Evolutionary conservation across 2,113 vertebrate species (phyloP), one percentile per base, ranked within the genome.

Genomic region (Pipa parva): DNA sequence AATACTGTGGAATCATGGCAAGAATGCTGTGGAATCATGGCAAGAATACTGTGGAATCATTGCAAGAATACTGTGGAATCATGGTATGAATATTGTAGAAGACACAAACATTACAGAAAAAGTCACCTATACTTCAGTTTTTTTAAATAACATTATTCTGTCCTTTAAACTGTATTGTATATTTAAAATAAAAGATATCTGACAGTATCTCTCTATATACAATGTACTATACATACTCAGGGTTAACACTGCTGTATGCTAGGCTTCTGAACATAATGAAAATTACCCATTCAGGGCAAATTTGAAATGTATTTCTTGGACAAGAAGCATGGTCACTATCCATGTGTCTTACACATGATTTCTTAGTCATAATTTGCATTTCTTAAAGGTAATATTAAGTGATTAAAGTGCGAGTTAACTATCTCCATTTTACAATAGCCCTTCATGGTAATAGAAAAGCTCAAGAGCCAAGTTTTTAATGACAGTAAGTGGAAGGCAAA

Each of bases 381-480:
- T 70, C 60, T 70, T 60, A 49, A 60, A 70, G 58, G 66, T 61
- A 70, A 70, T 70, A 49, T 61, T 70, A 70, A 60, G 57, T 54
- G 60, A 70, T 54, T 60, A 61, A 70, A 70, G 46, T 69, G 60
- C 57, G 52, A 51, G 60, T 60, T 69, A 69, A 69, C 26, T 70
- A 61, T 70, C 57, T 25, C 54, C 66, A 61, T 61, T 70, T 70
- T 70, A 70, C 46, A 70, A 70, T 70, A 70, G 66, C 66, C 58
- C 66, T 70, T 70, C 48, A 61, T 61, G 54, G 66, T 70, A 70
- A 70, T 70, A 61, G 52, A 59, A 61, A 70, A 61, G 66, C 66
- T 70, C 66, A 70, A 70, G 66, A 70, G 66, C 66, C 66, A 70
- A 70, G 66, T 70, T 70, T 69, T 61, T 70, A 70, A 70, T 61